Percentiles rank a stretch among this genome's conserved stretches.
Conservation (phyloP, 2,113 vertebrate species). For the Ciconia boyciana region DNA sequence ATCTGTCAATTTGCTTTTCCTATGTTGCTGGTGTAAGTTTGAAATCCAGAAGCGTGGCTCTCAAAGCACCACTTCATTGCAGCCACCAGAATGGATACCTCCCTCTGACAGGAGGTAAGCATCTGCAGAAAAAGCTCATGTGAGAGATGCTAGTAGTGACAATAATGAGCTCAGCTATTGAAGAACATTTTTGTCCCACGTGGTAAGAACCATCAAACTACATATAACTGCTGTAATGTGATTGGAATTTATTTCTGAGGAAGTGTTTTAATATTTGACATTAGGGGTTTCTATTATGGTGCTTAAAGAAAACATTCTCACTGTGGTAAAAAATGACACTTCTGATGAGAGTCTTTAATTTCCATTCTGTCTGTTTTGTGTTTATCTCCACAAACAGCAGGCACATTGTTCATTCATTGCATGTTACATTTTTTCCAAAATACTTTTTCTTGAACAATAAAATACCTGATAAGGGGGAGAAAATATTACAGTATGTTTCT, state of each 20-base stretch:
- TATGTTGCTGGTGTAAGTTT: neutral
- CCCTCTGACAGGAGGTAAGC: neutral
- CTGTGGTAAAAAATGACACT: neutral
- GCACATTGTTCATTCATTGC: neutral
- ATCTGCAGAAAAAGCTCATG: neutral
- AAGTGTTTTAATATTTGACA: conserved; percentile 8
- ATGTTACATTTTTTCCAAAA: neutral
- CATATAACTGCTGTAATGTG: neutral
- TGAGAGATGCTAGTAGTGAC: neutral
- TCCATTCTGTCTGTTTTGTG: neutral
- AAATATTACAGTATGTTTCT: neutral
- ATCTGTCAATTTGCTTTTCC: conserved; percentile 8
- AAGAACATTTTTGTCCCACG: neutral
- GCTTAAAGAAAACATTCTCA: neutral
- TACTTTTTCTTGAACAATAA: conserved; percentile 21
- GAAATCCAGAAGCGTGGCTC: neutral
- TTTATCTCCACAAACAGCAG: conserved; percentile 31
- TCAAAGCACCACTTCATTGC: neutral
- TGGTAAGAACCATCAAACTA: neutral
- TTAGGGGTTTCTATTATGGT: neutral
- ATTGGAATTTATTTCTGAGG: neutral
- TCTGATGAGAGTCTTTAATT: conserved; percentile 20
- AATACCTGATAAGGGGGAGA: neutral
- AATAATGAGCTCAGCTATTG: neutral
- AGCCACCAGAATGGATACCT: neutral